A percentile compares a stretch with the other conserved stretches of the same genome.
Evolutionary conservation across 2,113 vertebrate genomes (phyloP).

Genomic region (Synchiropus splendidus): DNA sequence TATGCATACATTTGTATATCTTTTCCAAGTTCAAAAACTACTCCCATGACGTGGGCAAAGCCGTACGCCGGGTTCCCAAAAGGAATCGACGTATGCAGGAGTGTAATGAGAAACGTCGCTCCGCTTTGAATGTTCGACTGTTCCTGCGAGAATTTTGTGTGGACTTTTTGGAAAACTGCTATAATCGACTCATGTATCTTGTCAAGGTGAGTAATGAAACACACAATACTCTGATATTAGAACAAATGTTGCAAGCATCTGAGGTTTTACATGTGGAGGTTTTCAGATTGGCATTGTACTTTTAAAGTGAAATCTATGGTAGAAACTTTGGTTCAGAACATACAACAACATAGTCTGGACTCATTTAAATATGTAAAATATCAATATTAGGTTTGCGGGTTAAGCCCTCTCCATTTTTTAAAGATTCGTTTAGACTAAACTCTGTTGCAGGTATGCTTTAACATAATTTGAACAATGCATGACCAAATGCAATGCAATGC

Average conservation of each 20-base stretch:
- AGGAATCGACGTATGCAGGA: slow-evolving; percentile 71
- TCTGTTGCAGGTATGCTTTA: too few species aligned
- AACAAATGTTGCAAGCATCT: too few species aligned
- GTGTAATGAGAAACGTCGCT: slow-evolving; percentile 63
- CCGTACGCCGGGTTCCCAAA: slow-evolving; percentile 71
- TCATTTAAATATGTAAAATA: too few species aligned
- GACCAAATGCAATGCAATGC: background rate
- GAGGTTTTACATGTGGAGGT: too few species aligned
- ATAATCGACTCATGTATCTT: slow-evolving; percentile 88
- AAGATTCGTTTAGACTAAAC: too few species aligned
- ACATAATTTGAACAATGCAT: background rate
- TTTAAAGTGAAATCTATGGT: too few species aligned
- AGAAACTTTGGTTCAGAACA: too few species aligned
- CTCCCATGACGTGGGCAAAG: slow-evolving; percentile 82
- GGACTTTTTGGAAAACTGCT: slow-evolving; percentile 89
- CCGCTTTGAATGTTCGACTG: slow-evolving; percentile 81
- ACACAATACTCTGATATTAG: too few species aligned
- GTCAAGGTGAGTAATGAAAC: slow-evolving; percentile 75
- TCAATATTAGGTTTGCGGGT: too few species aligned
- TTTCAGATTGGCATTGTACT: too few species aligned
- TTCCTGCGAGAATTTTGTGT: slow-evolving; percentile 84
- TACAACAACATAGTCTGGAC: too few species aligned
- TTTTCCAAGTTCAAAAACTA: slow-evolving; percentile 77
- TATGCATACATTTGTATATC: background rate
- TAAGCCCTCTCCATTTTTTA: too few species aligned